These are phyloP conservation scores for Elymnias hypermnestra DNA, from an alignment of 1,140 invertebrate genomes.

Conservation along the genomic window DNA sequence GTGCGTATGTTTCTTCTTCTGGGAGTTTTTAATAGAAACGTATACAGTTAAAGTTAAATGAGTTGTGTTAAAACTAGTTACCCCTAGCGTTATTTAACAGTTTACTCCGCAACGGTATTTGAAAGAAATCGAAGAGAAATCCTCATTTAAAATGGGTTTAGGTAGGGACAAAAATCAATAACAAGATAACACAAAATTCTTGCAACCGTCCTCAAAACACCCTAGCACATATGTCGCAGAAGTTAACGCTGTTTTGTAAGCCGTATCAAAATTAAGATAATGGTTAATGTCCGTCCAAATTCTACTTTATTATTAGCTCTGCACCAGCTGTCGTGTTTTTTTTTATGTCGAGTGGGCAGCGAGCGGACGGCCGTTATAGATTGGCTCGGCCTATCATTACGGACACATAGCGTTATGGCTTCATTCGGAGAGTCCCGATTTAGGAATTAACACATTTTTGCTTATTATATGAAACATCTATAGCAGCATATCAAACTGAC, in stretches of 20 bases:
- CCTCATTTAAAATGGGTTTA: no score
- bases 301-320: conserved; percentile 59
- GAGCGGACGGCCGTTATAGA: conserved; percentile 50
- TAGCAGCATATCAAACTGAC: no score
- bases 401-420: not conserved
- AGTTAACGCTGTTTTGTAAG: conserved; percentile 65
- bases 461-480: no score
- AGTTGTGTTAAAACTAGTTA: no score
- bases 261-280: conserved; percentile 72
- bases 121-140: no score
- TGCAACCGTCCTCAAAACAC: conserved; percentile 15
- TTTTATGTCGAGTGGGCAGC: conserved; percentile 54
- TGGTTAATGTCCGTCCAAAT: conserved; percentile 57
- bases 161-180: not conserved
- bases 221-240: conserved; percentile 50
- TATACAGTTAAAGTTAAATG: no score
- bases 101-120: no score
- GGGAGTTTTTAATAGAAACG: no score
- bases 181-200: conserved; percentile 3
- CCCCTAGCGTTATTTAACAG: no score
- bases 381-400: conserved; percentile 32
- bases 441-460: no score
- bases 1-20: no score
- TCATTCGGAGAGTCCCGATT: no score
- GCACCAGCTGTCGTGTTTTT: conserved; percentile 55